A percentile compares a stretch with the other conserved stretches of the same genome.
These are phyloP conservation scores for Eubasilissa regina DNA, from an alignment of 1,140 invertebrate genomes.

Conservation along the genomic window DNA sequence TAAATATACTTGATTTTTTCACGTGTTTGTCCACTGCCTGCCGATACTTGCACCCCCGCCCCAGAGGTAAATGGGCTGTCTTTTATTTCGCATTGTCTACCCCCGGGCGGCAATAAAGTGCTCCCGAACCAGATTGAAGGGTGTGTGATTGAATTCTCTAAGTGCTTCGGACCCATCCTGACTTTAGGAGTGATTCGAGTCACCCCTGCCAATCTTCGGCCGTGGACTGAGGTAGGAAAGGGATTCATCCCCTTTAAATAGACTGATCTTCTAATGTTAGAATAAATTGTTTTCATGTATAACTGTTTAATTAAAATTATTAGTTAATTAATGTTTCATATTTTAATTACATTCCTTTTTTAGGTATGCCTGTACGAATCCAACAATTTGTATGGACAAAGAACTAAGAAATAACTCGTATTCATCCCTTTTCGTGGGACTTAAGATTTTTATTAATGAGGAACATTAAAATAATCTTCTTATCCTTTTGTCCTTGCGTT, in stretches of 20 bases:
- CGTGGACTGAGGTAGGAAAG: neutral
- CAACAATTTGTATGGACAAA: too few species aligned
- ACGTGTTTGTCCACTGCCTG: neutral
- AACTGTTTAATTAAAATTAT: too few species aligned
- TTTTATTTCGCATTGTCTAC: constrained; percentile 56
- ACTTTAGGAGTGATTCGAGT: neutral
- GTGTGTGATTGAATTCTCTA: constrained; percentile 58
- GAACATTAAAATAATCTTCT: too few species aligned
- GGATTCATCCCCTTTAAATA: constrained; percentile 6
- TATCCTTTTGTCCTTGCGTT: too few species aligned
- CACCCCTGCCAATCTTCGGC: neutral
- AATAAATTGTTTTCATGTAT: too few species aligned
- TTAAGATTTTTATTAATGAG: too few species aligned
- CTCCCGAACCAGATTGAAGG: constrained; percentile 52
- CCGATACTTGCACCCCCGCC: neutral
- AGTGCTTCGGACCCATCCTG: constrained; percentile 41
- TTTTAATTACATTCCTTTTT: too few species aligned
- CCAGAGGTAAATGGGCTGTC: constrained; percentile 38
- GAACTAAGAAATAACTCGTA: too few species aligned
- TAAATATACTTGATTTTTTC: neutral
- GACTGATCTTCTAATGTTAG: neutral
- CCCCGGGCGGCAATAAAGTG: constrained; percentile 55
- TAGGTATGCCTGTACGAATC: too few species aligned
- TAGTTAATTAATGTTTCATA: too few species aligned
- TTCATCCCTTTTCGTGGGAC: too few species aligned